These are phyloP conservation scores for Phyllopteryx taeniolatus DNA, from an alignment of 2,113 vertebrate species.

Conservation along the genomic window DNA sequence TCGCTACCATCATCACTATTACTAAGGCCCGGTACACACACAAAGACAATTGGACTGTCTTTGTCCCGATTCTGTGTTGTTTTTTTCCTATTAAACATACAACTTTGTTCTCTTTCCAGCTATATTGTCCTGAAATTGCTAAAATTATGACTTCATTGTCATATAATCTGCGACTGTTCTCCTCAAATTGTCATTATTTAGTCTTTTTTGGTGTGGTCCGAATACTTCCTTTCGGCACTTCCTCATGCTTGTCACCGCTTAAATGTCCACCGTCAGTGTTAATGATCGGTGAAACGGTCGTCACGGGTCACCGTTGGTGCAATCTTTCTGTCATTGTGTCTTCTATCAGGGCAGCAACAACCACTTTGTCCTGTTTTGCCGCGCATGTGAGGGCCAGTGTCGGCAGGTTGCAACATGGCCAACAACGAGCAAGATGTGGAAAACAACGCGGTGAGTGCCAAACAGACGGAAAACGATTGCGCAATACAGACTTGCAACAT, in stretches of 20 bases:
- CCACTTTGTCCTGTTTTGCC: slow-evolving; percentile 15
- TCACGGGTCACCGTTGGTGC: background rate
- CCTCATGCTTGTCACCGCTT: background rate
- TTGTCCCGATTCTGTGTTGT: too few species aligned
- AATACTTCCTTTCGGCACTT: background rate
- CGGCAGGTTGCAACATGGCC: slow-evolving; percentile 64
- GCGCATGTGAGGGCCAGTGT: slow-evolving; percentile 65
- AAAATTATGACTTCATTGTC: too few species aligned
- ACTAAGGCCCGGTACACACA: too few species aligned
- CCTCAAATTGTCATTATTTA: too few species aligned
- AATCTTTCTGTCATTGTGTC: background rate
- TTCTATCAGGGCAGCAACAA: slow-evolving; percentile 21
- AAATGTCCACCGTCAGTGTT: background rate
- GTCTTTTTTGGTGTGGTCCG: background rate
- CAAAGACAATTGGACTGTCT: too few species aligned
- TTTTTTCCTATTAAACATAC: too few species aligned
- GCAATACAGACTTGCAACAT: background rate
- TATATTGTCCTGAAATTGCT: too few species aligned
- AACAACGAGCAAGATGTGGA: slow-evolving; percentile 66
- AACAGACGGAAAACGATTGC: slow-evolving; percentile 17
- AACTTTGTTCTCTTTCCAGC: too few species aligned
- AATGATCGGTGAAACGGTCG: background rate
- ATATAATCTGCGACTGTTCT: too few species aligned
- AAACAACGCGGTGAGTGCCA: slow-evolving; percentile 70
- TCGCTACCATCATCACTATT: too few species aligned